A percentile compares a stretch with the other conserved stretches of the same genome.
These are phyloP conservation scores for Tachina lurida DNA, from an alignment of 2,888 invertebrate genomes.

Conservation along the genomic window DNA sequence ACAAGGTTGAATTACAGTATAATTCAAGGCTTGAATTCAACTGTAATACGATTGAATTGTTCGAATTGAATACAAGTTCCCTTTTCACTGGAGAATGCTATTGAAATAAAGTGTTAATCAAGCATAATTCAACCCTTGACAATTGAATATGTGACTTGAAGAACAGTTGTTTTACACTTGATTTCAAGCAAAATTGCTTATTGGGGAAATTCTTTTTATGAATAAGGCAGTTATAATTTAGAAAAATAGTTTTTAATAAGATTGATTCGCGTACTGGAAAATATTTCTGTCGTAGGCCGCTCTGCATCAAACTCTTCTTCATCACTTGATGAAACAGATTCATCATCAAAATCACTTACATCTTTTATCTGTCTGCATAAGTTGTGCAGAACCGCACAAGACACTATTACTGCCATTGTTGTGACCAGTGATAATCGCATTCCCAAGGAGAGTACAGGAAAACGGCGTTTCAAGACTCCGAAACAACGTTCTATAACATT, in stretches of 20 bases:
- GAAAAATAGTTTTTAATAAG: no score
- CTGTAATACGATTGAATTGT: no score
- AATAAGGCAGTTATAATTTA: no score
- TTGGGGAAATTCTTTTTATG: background rate
- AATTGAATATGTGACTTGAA: background rate
- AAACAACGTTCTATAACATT: no score
- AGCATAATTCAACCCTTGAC: no score
- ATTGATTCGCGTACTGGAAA: constrained; percentile 2
- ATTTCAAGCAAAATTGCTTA: no score
- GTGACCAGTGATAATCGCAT: constrained; percentile 22
- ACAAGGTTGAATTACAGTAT: no score
- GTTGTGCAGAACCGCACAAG: background rate
- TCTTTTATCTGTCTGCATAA: background rate
- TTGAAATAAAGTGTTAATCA: no score
- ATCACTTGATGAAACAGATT: background rate
- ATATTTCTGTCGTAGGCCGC: background rate
- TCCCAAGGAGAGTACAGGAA: constrained; percentile 4
- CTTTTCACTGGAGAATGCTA: no score
- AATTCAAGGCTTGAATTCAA: no score
- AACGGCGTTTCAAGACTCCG: no score
- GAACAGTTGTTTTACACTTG: background rate
- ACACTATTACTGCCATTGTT: constrained; percentile 1
- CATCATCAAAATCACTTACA: background rate
- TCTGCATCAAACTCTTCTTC: background rate
- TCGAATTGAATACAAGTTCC: no score